Conservation (phyloP, 2,888 invertebrate species). For the Drosophila neonasuta region DNA sequence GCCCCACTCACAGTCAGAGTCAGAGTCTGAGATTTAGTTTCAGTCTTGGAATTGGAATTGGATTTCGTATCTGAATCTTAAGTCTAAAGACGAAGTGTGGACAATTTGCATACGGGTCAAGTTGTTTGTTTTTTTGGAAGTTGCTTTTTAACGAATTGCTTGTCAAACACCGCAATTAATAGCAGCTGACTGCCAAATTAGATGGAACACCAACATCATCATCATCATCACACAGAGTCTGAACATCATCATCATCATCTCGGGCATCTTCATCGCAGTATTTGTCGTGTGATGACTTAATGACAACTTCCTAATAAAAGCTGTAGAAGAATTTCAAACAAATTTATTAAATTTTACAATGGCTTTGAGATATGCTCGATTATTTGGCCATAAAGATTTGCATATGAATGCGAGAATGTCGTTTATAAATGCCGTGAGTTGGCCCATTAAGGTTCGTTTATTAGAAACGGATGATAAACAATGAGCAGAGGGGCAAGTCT, state of each 20-base stretch:
- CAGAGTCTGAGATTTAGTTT: conserved; percentile 9
- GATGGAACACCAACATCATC: conserved; percentile 34
- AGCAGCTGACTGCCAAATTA: conserved; percentile 66
- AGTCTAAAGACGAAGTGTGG: conserved; percentile 14
- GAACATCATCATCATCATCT: not conserved
- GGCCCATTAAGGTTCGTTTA: conserved; percentile 69
- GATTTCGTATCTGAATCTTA: conserved; percentile 14
- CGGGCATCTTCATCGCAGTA: not conserved
- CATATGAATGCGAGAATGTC: conserved; percentile 65
- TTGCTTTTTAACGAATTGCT: conserved; percentile 63
- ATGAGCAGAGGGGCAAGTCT: conserved; percentile 39
- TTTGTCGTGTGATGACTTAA: conserved; percentile 62
- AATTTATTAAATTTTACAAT: conserved; percentile 71
- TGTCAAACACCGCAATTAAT: conserved; percentile 69
- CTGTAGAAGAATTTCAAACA: conserved; percentile 56
- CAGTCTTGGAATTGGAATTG: conserved; percentile 12
- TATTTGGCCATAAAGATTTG: conserved; percentile 70
- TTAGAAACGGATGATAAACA: conserved; percentile 61
- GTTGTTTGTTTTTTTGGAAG: conserved; percentile 27
- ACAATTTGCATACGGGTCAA: conserved; percentile 58
- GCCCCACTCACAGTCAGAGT: conserved; percentile 21
- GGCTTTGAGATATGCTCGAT: conserved; percentile 56
- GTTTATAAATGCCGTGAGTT: conserved; percentile 60
- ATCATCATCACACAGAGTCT: not conserved
- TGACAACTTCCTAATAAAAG: conserved; percentile 73